Base-by-base conservation (phyloP, 2,797 vertebrate species). In the Jordanella pulchra region DNA sequence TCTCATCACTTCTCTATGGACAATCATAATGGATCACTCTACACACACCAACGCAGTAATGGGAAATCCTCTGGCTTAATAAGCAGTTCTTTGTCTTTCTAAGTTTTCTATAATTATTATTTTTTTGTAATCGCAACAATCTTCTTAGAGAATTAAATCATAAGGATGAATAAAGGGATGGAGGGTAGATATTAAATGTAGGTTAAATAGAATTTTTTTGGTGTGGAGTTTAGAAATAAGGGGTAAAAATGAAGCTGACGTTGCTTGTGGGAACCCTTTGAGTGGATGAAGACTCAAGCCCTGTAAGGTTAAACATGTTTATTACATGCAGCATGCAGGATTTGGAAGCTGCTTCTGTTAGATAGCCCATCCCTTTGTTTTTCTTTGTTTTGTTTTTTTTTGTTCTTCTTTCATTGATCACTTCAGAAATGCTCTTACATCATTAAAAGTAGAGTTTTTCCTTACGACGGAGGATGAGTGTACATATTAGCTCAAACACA, bases 351-450 rank as follows among this genome's bases (percentile, higher is more conserved):
- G 61, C 69, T 84, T 60, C 71, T 17, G 11, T 81, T n/a, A 74
- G 65, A 27, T 77, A 71, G 90, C 92, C 93, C 93, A 94, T 94
- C 93, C 88, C 92, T 94, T 93, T 94, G 90, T 88, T 86, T n/a
- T n/a, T n/a, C n/a, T n/a, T n/a, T n/a, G n/a, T n/a, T n/a, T n/a
- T n/a, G n/a, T n/a, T n/a, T n/a, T n/a, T n/a, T n/a, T n/a, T n/a
- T 75, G 61, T 67, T 81, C 83, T 76, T 64, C 78, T 90, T 89
- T 91, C 72, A 85, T 69, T 91, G 65, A 88, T 81, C 83, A 91
- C 84, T 81, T 86, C 87, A 91, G 75, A 84, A 72, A 89, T 75
- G 77, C 79, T 80, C 55, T 10, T 48, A 85, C 50, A 68, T 10
- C 71, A 86, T 92, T 91, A 90, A 80, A 78, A 44, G 54, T 76